These are phyloP conservation scores for Kuschelorhynchus macadamiae DNA, from an alignment of 2,888 invertebrate genomes.

Conservation along the genomic window DNA sequence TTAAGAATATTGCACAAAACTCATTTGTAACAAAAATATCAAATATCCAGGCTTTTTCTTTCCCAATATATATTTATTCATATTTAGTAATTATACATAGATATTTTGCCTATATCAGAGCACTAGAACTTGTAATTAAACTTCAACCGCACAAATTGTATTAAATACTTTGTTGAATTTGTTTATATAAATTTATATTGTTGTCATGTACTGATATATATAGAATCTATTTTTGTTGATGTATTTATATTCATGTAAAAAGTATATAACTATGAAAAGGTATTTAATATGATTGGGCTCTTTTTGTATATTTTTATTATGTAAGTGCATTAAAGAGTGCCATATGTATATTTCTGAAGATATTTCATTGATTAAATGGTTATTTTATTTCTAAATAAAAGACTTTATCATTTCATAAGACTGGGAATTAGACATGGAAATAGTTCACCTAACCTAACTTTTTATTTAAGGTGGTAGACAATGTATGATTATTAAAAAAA, in stretches of 20 bases:
- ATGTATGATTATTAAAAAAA: no score
- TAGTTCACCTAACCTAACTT: no score
- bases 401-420: no score
- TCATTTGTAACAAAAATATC: no score
- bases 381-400: conserved; percentile 39
- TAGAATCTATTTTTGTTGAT: conserved; percentile 63
- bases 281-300: conserved; percentile 58
- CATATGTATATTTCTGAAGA: conserved; percentile 56
- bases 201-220: conserved; percentile 61
- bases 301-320: conserved; percentile 50
- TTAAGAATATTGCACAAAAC: no score
- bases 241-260: conserved; percentile 43
- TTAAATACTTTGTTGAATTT: conserved; percentile 37
- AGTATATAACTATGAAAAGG: conserved; percentile 51
- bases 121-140: neutral
- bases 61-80: no score
- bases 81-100: conserved; percentile 14
- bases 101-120: conserved; percentile 9
- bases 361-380: conserved; percentile 38
- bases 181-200: conserved; percentile 62
- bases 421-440: no score
- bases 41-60: no score
- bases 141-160: conserved; percentile 20
- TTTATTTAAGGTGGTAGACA: no score
- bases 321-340: conserved; percentile 58